A percentile compares a stretch with the other conserved stretches of the same genome.
phyloP scores from a whole-genome alignment of 2,113 vertebrate species.

The Morone saxatilis region DNA sequence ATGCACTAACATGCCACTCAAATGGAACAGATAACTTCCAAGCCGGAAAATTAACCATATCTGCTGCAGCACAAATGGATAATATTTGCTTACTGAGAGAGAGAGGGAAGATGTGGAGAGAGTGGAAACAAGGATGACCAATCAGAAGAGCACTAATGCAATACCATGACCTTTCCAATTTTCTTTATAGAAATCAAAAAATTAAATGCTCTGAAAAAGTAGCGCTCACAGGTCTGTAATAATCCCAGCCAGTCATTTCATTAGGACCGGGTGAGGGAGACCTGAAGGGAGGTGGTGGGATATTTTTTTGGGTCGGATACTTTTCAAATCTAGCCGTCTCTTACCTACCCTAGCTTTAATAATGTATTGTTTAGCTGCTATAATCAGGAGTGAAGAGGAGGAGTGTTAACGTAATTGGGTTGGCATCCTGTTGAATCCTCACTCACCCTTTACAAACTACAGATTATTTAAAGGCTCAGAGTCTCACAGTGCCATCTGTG shows the following conservation, averaged over 20 bases:
- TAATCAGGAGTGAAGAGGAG: background rate
- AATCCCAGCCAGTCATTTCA: too few species aligned
- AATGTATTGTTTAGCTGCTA: background rate
- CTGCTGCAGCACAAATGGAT: constrained; percentile 11
- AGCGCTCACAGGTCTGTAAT: too few species aligned
- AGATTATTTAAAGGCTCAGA: background rate
- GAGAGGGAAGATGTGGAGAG: background rate
- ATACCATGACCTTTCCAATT: constrained; percentile 9
- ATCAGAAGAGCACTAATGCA: background rate
- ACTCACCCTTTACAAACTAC: background rate
- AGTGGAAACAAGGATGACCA: background rate
- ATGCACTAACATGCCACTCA: background rate
- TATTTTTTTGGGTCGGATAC: background rate
- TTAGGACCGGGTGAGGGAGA: too few species aligned
- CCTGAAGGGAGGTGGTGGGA: too few species aligned
- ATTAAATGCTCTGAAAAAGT: too few species aligned
- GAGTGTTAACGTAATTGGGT: background rate
- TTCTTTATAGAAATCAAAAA: background rate
- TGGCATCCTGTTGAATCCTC: background rate
- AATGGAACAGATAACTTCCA: background rate
- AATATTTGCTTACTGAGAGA: background rate
- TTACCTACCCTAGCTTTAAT: too few species aligned
- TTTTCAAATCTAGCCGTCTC: background rate
- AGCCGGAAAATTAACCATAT: constrained; percentile 1
- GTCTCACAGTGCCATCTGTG: background rate